Evolutionary conservation across 2,113 vertebrate species (phyloP), one percentile per base, ranked within the genome.

Genomic region (Corapipo altera): DNA sequence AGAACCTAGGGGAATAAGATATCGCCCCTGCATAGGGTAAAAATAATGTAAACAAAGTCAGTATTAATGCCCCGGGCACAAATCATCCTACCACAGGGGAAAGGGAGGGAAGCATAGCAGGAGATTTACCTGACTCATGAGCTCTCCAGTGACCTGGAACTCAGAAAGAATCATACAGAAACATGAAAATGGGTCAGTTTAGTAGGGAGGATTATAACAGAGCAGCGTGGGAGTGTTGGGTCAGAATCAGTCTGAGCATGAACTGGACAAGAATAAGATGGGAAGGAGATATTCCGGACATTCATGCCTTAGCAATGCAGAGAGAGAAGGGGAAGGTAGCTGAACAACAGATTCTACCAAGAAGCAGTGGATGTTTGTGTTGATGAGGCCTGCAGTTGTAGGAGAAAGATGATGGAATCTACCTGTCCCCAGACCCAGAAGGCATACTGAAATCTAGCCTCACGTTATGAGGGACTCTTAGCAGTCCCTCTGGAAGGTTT

Each of bases 91-190:
- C 39, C 57, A 65, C 62, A 55, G 85, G 73, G 72, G 46, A 89
- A 77, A 62, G 41, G n/a, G n/a, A 81, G 46, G 20, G 32, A 91
- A 81, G 37, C 7, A 23, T 51, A 85, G 71, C 61, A 58, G 79
- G 61, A 75, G 85, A 54, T 93, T 43, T 59, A 89, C 78, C 65
- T 78, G 91, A 46, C 37, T 85, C 65, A 37, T 1, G 7, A 81
- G 77, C 73, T 87, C 85, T 91, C 77, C 37, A 54, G 51, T 91
- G 94, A 91, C 85, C 74, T 91, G 88, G 54, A 93, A 67, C 48
- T 91, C 66, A 28, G 73, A 66, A 69, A 83, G 49, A 87, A 57
- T 93, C 20, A 5, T 15, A 52, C 8, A 74, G 75, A 95, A 91
- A 64, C 9, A n/a, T 62, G 37, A 78, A 85, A 96, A 94, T 87